Conservation (phyloP, 2,113 vertebrate species). For the human region GRCh38 chr1:28269501-28270000, state of each 20-base stretch:
- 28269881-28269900: neutral
- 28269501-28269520: neutral
- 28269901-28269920: neutral
- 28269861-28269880: neutral
- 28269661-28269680: neutral
- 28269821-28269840: neutral
- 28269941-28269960: neutral
- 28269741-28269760: neutral
- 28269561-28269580: neutral
- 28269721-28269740: neutral
- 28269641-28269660: slow-evolving; percentile 37
- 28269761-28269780: neutral
- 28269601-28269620: neutral
- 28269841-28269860: neutral
- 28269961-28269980: neutral
- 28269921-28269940: neutral
- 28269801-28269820: neutral
- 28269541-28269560: neutral
- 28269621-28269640: neutral
- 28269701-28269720: slow-evolving; percentile 3
- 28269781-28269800: neutral
- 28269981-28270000: neutral
- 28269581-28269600: neutral
- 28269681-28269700: neutral
- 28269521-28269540: neutral